phyloP scores from a whole-genome alignment of 2,888 invertebrate species.

The Elysia crispata region DNA sequence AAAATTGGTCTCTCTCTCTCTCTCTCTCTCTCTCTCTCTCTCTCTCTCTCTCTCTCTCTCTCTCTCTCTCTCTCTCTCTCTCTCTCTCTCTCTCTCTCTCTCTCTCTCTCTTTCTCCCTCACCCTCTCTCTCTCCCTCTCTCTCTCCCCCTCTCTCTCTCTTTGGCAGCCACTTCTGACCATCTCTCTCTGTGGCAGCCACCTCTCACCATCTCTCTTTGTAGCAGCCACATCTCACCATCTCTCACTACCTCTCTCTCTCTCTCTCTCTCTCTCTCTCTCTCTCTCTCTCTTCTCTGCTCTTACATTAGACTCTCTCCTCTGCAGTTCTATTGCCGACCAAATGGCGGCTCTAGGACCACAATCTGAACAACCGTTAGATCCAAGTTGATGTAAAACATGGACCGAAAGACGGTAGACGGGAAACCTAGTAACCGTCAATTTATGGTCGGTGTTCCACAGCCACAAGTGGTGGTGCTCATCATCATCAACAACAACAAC shows the following conservation, averaged over 20 bases:
- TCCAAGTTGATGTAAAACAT: too few relatives aligned
- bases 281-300: constrained; percentile 17
- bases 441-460: too few relatives aligned
- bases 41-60: background rate
- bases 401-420: too few relatives aligned
- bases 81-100: background rate
- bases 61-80: constrained; percentile 21
- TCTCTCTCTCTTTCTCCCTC: too few relatives aligned
- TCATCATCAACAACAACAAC: too few relatives aligned
- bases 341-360: too few relatives aligned
- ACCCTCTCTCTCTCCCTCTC: constrained; percentile 1
- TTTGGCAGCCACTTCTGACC: background rate
- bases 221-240: background rate
- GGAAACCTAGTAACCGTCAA: too few relatives aligned
- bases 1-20: background rate
- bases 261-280: constrained; percentile 26
- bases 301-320: too few relatives aligned
- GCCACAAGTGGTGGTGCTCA: too few relatives aligned
- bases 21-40: background rate
- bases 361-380: too few relatives aligned
- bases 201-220: constrained; percentile 13
- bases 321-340: too few relatives aligned
- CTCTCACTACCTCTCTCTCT: background rate
- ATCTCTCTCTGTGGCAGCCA: background rate
- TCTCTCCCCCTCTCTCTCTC: constrained; percentile 10